Conservation (phyloP, 2,888 invertebrate species). For the Pediacus dermestoides region DNA sequence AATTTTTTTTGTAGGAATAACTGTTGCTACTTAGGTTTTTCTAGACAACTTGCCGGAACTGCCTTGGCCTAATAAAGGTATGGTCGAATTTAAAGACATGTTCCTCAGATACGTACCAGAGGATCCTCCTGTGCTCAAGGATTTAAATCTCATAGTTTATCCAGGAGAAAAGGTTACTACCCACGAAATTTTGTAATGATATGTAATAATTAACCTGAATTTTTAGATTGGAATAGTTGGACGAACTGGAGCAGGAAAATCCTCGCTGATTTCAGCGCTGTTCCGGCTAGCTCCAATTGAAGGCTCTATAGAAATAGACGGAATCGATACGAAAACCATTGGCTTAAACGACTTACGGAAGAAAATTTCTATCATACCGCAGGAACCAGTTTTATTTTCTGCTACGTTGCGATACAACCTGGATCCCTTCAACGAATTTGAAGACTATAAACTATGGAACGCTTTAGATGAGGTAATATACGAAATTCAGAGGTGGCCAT, state of each 20-base stretch:
- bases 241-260: slow-evolving; percentile 85
- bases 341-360: slow-evolving; percentile 74
- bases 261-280: slow-evolving; percentile 76
- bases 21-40: no score
- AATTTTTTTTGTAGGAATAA: no score
- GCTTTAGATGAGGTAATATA: slow-evolving; percentile 69
- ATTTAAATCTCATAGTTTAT: slow-evolving; percentile 59
- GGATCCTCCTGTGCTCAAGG: slow-evolving; percentile 65
- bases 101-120: slow-evolving; percentile 61
- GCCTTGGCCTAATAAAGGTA: slow-evolving; percentile 58
- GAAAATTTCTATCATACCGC: slow-evolving; percentile 88
- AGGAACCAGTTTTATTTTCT: slow-evolving; percentile 84
- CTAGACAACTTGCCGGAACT: no score
- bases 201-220: slow-evolving; percentile 4
- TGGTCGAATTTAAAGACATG: slow-evolving; percentile 58
- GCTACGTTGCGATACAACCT: slow-evolving; percentile 80
- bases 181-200: background rate
- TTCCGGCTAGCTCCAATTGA: slow-evolving; percentile 78
- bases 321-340: slow-evolving; percentile 64
- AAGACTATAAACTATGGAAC: slow-evolving; percentile 72
- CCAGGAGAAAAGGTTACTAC: slow-evolving; percentile 60
- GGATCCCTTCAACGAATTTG: slow-evolving; percentile 75
- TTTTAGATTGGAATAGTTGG: slow-evolving; percentile 78
- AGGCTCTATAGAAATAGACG: slow-evolving; percentile 75
- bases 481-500: slow-evolving; percentile 1